Evolutionary conservation across 2,888 invertebrate genomes (phyloP).

Genomic region (Phytoseiulus persimilis): DNA sequence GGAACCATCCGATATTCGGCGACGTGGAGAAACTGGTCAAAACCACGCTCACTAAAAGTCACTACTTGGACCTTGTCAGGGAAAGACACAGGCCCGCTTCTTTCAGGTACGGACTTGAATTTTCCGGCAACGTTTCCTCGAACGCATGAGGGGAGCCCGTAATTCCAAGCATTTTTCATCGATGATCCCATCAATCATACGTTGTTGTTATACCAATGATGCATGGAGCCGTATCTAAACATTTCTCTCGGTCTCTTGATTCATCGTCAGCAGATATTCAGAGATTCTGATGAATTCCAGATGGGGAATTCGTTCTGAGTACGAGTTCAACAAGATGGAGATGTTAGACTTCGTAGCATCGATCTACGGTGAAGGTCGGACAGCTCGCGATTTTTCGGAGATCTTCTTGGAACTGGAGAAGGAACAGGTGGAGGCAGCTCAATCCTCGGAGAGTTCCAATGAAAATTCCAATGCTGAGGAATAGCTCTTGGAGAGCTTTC

Average conservation of each 20-base stretch:
- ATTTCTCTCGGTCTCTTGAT: no score
- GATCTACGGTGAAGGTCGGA: constrained; percentile 7
- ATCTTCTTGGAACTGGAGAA: neutral
- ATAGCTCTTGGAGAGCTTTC: neutral
- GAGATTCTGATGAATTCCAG: neutral
- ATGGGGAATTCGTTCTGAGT: constrained; percentile 13
- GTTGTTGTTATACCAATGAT: no score
- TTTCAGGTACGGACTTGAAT: neutral
- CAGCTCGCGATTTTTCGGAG: neutral
- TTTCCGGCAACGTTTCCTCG: no score
- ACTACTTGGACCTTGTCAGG: neutral
- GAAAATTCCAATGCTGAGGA: neutral
- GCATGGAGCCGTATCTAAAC: no score
- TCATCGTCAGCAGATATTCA: no score
- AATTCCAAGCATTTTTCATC: no score
- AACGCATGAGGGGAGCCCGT: no score
- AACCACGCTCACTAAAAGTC: neutral
- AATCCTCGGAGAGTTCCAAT: neutral
- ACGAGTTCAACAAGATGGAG: constrained; percentile 32
- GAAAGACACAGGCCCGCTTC: neutral
- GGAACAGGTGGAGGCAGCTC: neutral
- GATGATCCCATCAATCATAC: no score
- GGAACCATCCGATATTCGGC: neutral
- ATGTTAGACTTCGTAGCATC: neutral
- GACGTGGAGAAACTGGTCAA: constrained; percentile 27